phyloP scores from a whole-genome alignment of 2,113 vertebrate species.

The Tachysurus vachellii region DNA sequence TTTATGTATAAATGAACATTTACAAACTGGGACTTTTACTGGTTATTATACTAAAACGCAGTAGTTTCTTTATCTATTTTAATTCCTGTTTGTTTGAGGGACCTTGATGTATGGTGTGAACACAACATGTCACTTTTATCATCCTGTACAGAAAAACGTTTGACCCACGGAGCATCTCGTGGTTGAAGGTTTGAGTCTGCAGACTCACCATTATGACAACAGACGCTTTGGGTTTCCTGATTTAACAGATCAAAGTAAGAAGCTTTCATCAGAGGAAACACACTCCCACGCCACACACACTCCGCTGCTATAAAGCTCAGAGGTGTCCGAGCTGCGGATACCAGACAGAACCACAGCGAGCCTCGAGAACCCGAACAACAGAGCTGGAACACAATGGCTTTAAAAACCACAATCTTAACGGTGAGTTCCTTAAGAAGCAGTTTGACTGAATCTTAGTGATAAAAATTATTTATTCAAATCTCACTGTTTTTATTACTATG shows the following conservation, averaged over 20 bases:
- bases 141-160: not conserved
- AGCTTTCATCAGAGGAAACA: constrained; percentile 36
- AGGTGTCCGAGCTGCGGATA: not conserved
- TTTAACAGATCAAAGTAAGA: constrained; percentile 4
- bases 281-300: constrained; percentile 31
- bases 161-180: not conserved
- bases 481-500: not conserved
- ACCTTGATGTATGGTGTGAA: not conserved
- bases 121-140: not conserved
- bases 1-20: too few species aligned
- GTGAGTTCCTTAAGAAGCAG: constrained; percentile 33
- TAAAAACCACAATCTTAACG: constrained; percentile 11
- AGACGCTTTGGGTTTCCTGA: not conserved
- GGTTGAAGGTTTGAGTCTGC: constrained; percentile 11
- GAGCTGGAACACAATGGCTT: constrained; percentile 17
- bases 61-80: too few species aligned
- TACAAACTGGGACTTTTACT: not conserved
- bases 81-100: not conserved
- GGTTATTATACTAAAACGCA: not conserved
- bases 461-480: not conserved
- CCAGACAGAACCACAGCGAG: not conserved
- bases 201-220: constrained; percentile 34
- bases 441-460: not conserved
- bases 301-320: constrained; percentile 32
- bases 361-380: not conserved